These are phyloP conservation scores for Aldrovandia affinis DNA, from an alignment of 2,797 vertebrate species.

Conservation along the genomic window DNA sequence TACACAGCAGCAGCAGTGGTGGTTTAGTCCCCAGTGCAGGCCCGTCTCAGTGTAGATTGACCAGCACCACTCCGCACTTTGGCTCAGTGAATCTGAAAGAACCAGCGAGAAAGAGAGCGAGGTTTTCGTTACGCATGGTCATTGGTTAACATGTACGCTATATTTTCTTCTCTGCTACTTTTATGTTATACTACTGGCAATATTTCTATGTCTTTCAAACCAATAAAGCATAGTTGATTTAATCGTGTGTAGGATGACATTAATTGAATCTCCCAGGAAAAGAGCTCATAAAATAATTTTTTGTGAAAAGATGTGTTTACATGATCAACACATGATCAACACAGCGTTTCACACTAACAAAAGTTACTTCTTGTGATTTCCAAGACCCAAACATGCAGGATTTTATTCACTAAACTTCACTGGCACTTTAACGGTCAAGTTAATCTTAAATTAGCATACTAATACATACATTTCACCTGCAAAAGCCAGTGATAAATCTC, in stretches of 20 bases:
- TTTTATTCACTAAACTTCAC: background rate
- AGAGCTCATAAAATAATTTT: too few species aligned
- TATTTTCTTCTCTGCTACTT: background rate
- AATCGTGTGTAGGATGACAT: too few species aligned
- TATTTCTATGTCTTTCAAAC: background rate
- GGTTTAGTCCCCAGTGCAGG: slow-evolving; percentile 39
- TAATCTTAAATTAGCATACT: background rate
- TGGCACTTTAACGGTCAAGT: background rate
- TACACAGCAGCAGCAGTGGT: background rate
- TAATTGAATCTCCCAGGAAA: too few species aligned
- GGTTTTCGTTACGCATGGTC: slow-evolving; percentile 7
- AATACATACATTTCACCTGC: background rate
- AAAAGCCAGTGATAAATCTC: background rate
- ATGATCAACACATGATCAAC: too few species aligned
- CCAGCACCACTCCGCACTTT: slow-evolving; percentile 86
- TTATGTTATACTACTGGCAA: background rate
- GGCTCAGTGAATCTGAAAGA: slow-evolving; percentile 87
- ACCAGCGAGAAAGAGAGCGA: slow-evolving; percentile 17
- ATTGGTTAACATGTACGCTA: background rate
- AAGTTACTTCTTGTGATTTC: background rate
- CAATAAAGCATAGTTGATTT: too few species aligned
- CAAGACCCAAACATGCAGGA: background rate
- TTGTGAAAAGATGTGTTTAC: too few species aligned
- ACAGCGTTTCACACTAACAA: too few species aligned
- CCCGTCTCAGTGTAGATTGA: slow-evolving; percentile 74